Evolutionary conservation across 2,797 vertebrate species (phyloP).

Genomic region (Eremophila alpestris): DNA sequence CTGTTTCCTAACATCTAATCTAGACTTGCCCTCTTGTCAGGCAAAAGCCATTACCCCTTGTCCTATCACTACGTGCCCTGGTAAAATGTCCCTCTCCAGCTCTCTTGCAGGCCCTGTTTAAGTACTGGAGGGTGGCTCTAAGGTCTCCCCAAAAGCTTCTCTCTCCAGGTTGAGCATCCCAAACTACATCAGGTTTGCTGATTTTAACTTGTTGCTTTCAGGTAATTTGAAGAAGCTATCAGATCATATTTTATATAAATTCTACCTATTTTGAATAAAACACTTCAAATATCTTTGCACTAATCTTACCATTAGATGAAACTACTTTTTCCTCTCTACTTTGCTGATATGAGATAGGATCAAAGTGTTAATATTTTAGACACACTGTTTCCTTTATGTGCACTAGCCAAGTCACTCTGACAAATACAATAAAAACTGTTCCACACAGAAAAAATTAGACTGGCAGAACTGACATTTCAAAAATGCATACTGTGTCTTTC

Average conservation of each 20-base stretch:
- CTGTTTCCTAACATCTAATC: background rate
- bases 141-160: background rate
- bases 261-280: background rate
- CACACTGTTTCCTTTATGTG: background rate
- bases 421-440: background rate
- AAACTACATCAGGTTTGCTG: background rate
- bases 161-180: background rate
- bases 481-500: background rate
- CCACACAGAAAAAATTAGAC: background rate
- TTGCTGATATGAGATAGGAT: background rate
- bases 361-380: background rate
- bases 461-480: background rate
- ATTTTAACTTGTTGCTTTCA: background rate
- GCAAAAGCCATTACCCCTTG: background rate
- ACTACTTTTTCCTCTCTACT: background rate
- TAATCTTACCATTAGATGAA: background rate
- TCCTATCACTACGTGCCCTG: background rate
- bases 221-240: too few species aligned
- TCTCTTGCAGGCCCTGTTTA: background rate
- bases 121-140: background rate
- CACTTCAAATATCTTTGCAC: background rate
- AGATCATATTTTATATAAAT: background rate
- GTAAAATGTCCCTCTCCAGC: background rate
- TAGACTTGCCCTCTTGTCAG: background rate
- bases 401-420: background rate